phyloP scores from a whole-genome alignment of 2,113 vertebrate species.

The Harpagus bidentatus region DNA sequence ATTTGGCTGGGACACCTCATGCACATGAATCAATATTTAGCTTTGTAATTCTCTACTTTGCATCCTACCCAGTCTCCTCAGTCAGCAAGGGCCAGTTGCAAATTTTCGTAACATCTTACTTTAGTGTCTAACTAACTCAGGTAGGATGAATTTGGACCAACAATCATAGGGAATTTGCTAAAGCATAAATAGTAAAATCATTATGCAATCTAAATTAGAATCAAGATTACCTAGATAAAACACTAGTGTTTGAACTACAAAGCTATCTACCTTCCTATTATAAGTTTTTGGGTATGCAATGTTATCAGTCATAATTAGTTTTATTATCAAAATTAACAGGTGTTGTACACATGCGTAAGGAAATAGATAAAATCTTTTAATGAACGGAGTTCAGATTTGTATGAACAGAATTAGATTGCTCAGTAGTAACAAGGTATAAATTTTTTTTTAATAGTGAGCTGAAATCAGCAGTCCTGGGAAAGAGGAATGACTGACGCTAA shows the following conservation, averaged over 20 bases:
- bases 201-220: not conserved
- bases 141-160: not conserved
- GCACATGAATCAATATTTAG: not conserved
- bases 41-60: not conserved
- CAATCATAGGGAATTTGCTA: not conserved
- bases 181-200: not conserved
- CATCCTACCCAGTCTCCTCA: accelerated
- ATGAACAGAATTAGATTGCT: not conserved
- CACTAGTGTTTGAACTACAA: not conserved
- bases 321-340: not conserved
- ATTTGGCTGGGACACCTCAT: not conserved
- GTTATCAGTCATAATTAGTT: constrained; percentile 1
- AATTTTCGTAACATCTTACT: not conserved
- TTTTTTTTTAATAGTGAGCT: not conserved
- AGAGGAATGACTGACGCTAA: not conserved
- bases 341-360: not conserved
- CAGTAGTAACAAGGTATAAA: not conserved
- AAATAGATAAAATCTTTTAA: not conserved
- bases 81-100: accelerated
- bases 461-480: not conserved
- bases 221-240: not conserved
- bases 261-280: not conserved
- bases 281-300: not conserved
- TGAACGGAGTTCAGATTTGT: not conserved
- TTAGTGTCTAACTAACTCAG: not conserved